Evolutionary conservation across 2,888 invertebrate species (phyloP).

Genomic region (Amiota minor): DNA sequence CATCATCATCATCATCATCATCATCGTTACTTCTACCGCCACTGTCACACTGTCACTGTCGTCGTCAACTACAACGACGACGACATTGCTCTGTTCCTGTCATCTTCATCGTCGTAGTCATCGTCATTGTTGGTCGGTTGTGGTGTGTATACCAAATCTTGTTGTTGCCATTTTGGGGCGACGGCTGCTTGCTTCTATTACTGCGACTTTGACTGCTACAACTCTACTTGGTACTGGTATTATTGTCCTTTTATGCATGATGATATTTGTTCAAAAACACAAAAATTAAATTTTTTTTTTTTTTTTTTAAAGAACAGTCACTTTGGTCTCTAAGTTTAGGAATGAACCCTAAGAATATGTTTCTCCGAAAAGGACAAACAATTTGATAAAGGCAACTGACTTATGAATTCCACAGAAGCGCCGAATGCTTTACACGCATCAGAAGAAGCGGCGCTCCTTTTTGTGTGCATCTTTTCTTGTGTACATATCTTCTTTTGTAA

Average conservation of each 20-base stretch:
- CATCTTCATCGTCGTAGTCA: slow-evolving; percentile 30
- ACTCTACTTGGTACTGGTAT: background rate
- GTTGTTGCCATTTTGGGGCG: slow-evolving; percentile 59
- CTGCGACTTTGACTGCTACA: background rate
- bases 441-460: too few relatives aligned
- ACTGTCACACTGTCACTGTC: slow-evolving; percentile 23
- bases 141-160: slow-evolving; percentile 65
- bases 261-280: too few relatives aligned
- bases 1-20: slow-evolving; percentile 40
- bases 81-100: slow-evolving; percentile 20
- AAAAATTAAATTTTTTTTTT: too few relatives aligned
- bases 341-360: too few relatives aligned
- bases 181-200: slow-evolving; percentile 47
- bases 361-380: too few relatives aligned
- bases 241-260: slow-evolving; percentile 13
- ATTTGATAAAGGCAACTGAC: too few relatives aligned
- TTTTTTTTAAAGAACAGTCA: too few relatives aligned
- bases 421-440: too few relatives aligned
- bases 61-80: slow-evolving; percentile 27
- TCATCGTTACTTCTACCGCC: slow-evolving; percentile 32
- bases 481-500: too few relatives aligned
- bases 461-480: too few relatives aligned
- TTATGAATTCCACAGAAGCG: too few relatives aligned
- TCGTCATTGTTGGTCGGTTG: slow-evolving; percentile 55
- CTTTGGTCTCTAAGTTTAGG: too few relatives aligned